phyloP scores from a whole-genome alignment of 2,888 invertebrate genomes.

The Dryococelus australis region DNA sequence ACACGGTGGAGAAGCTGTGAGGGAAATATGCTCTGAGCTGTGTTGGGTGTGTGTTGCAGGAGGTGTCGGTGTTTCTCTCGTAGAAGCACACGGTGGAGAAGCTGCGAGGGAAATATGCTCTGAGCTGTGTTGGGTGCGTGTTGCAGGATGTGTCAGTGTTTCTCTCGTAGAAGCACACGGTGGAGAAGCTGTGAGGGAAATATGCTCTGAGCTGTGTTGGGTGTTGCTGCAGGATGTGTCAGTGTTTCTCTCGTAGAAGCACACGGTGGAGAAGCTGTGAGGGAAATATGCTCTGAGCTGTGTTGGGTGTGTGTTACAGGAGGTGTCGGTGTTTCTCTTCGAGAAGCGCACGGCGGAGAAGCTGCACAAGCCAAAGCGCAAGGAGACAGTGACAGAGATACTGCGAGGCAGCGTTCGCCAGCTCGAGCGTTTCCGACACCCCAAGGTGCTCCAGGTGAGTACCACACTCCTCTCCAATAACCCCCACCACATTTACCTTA shows the following conservation, averaged over 20 bases:
- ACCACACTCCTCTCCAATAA: no score
- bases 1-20: no score
- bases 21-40: no score
- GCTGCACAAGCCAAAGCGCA: slow-evolving; percentile 88
- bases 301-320: slow-evolving; percentile 65
- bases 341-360: slow-evolving; percentile 94
- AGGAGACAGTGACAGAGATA: slow-evolving; percentile 91
- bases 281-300: neutral
- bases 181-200: no score
- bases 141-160: no score
- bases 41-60: no score
- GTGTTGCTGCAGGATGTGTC: slow-evolving; percentile 80
- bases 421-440: slow-evolving; percentile 84
- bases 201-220: neutral
- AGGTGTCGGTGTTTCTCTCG: no score
- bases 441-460: slow-evolving; percentile 71
- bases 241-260: slow-evolving; percentile 93
- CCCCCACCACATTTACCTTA: slow-evolving; percentile 51
- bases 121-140: no score
- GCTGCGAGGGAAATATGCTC: no score
- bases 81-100: no score
- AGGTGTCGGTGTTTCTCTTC: slow-evolving; percentile 92
- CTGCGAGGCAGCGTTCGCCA: slow-evolving; percentile 80
- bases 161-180: no score
- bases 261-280: slow-evolving; percentile 88